Evolutionary conservation across 2,797 vertebrate species (phyloP).

Genomic region (Hydrolagus colliei): DNA sequence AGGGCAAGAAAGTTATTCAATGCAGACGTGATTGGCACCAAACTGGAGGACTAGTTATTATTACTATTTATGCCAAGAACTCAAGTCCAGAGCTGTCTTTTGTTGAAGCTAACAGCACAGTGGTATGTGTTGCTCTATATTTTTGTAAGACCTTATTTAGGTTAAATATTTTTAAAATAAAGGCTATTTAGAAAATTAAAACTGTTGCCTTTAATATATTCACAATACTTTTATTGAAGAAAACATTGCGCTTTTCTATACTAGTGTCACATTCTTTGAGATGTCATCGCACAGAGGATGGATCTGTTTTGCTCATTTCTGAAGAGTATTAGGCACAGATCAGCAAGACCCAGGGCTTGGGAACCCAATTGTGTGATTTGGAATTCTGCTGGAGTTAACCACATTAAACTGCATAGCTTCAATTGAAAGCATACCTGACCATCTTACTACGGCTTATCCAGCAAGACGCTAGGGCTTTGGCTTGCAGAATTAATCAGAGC

Average conservation of each 20-base stretch:
- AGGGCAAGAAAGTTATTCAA: slow-evolving; percentile 74
- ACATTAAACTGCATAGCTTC: too few species aligned
- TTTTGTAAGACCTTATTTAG: not conserved
- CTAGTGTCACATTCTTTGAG: not conserved
- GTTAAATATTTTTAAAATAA: not conserved
- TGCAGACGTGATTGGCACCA: slow-evolving; percentile 98
- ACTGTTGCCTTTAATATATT: not conserved
- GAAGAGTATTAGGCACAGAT: too few species aligned
- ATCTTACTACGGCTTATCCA: too few species aligned
- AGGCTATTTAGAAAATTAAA: not conserved
- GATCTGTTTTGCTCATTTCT: too few species aligned
- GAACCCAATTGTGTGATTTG: too few species aligned
- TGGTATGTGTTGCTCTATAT: slow-evolving; percentile 56
- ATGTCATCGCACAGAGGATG: too few species aligned
- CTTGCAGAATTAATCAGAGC: too few species aligned
- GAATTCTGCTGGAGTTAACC: too few species aligned
- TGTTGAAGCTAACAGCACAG: slow-evolving; percentile 85
- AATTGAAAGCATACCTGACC: too few species aligned
- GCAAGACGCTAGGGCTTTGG: too few species aligned
- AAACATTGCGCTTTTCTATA: not conserved
- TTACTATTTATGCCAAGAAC: slow-evolving; percentile 94
- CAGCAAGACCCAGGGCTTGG: too few species aligned
- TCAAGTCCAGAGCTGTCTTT: slow-evolving; percentile 78
- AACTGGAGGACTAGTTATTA: slow-evolving; percentile 84
- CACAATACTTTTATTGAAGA: too few species aligned